These are phyloP conservation scores for Muricea muricata DNA, from an alignment of 92 coral and sea anemone species.

Conservation along the genomic window DNA sequence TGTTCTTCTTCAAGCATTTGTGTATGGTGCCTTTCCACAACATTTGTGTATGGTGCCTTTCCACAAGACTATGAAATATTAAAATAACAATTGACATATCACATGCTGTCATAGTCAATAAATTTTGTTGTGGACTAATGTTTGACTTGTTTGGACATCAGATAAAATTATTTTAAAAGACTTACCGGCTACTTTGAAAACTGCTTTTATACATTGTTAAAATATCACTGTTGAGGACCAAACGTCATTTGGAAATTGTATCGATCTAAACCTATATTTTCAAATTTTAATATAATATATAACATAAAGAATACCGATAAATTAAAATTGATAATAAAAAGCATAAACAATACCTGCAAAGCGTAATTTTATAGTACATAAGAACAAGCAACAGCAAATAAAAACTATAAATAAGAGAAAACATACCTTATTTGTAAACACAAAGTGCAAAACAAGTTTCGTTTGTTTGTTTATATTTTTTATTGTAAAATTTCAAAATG, in stretches of 20 bases:
- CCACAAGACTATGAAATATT: constrained; percentile 47
- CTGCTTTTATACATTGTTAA: not conserved
- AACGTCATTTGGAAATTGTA: no score
- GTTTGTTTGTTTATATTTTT: not conserved
- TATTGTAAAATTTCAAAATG: constrained; percentile 4
- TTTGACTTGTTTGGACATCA: no score
- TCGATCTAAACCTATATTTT: no score
- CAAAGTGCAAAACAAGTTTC: no score
- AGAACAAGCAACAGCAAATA: no score
- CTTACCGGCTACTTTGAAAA: constrained; percentile 23
- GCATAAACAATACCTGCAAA: not conserved
- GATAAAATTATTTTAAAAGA: no score
- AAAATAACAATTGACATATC: constrained; percentile 15
- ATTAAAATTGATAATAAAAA: no score
- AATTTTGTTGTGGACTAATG: no score
- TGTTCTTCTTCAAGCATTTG: constrained; percentile 86
- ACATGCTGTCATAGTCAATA: not conserved
- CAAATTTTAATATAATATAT: no score
- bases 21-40: no score
- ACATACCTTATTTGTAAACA: not conserved
- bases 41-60: constrained; percentile 71
- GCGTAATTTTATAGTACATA: not conserved
- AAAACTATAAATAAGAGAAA: not conserved
- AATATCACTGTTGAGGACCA: no score
- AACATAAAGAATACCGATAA: no score